Evolutionary conservation across 2,888 invertebrate genomes (phyloP).

Genomic region (Plutella xylostella): DNA sequence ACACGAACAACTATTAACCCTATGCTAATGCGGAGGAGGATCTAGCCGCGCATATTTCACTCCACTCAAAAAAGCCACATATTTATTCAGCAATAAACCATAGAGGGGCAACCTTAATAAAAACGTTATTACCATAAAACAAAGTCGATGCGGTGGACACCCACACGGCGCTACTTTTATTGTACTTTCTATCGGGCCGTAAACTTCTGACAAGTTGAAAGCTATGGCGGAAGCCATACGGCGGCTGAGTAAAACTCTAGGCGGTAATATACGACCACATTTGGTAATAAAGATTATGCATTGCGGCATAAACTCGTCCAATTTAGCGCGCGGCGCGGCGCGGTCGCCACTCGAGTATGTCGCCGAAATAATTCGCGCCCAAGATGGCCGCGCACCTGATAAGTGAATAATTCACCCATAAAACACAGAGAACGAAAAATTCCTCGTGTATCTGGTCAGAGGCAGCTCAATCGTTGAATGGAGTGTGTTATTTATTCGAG

Average conservation of each 20-base stretch:
- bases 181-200: conserved; percentile 18
- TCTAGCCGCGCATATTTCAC: too few species aligned
- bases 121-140: conserved; percentile 43
- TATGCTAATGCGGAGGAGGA: too few species aligned
- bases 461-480: conserved; percentile 59
- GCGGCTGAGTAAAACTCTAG: conserved; percentile 26
- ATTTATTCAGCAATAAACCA: background rate
- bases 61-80: too few species aligned
- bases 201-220: conserved; percentile 10
- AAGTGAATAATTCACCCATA: background rate
- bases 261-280: conserved; percentile 14
- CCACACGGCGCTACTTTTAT: conserved; percentile 39
- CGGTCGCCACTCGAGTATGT: background rate
- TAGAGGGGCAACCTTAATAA: conserved; percentile 33
- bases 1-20: too few species aligned
- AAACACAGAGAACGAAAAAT: conserved; percentile 14
- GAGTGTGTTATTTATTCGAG: conserved; percentile 62
- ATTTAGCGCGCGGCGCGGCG: background rate
- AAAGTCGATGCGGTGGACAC: conserved; percentile 38
- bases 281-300: conserved; percentile 1
- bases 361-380: background rate
- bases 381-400: background rate
- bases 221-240: conserved; percentile 29
- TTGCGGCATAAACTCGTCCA: background rate
- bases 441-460: conserved; percentile 34